phyloP scores from a whole-genome alignment of 2,888 invertebrate genomes.

The Phorcus lineatus region DNA sequence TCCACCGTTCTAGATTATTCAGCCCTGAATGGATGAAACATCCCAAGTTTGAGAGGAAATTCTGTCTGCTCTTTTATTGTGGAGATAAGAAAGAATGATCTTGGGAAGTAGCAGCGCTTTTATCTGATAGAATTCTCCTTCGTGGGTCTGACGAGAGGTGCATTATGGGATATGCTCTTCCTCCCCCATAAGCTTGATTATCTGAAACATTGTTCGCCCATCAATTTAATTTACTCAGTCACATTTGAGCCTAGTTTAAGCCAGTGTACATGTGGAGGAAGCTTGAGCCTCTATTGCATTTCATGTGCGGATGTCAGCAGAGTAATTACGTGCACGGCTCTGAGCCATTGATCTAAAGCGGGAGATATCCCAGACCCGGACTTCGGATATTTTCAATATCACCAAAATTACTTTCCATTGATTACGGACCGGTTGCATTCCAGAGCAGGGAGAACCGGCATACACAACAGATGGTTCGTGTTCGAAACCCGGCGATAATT shows the following conservation, averaged over 20 bases:
- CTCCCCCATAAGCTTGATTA: conserved; percentile 29
- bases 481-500: conserved; percentile 11
- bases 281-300: conserved; percentile 20
- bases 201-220: conserved; percentile 32
- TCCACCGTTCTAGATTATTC: too few species aligned
- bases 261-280: conserved; percentile 30
- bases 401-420: conserved; percentile 38
- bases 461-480: conserved; percentile 2
- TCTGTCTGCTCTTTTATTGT: too few species aligned
- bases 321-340: conserved; percentile 18
- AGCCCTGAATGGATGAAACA: too few species aligned
- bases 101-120: not conserved
- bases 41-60: too few species aligned
- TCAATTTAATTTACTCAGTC: conserved; percentile 34
- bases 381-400: conserved; percentile 32
- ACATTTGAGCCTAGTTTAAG: conserved; percentile 32
- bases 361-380: conserved; percentile 36
- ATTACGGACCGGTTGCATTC: conserved; percentile 32
- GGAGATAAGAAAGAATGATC: too few species aligned
- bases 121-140: not conserved
- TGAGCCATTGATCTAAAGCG: conserved; percentile 35
- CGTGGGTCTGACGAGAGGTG: not conserved
- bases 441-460: not conserved
- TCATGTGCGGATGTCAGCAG: conserved; percentile 21
- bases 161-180: not conserved